Evolutionary conservation across 2,888 invertebrate genomes (phyloP).

Genomic region (Plebejus melissa): DNA sequence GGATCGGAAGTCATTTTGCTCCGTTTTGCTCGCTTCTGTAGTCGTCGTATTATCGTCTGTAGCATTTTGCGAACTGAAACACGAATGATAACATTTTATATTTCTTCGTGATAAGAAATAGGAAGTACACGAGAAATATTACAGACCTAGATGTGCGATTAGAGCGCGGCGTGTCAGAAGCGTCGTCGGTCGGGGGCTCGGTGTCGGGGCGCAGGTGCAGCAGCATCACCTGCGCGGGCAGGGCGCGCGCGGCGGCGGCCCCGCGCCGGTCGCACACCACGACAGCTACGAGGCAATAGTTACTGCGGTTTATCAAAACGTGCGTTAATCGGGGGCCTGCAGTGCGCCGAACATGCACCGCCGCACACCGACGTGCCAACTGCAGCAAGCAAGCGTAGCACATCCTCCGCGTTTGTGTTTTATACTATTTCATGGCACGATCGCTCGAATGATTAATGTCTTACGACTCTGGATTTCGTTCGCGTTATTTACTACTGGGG

Average conservation of each 20-base stretch:
- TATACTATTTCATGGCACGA: not conserved
- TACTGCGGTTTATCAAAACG: constrained; percentile 26
- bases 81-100: not conserved
- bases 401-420: not conserved
- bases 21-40: not conserved
- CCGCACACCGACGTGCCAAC: not conserved
- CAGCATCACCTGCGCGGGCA: constrained; percentile 22
- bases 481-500: constrained; percentile 2
- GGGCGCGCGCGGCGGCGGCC: not conserved
- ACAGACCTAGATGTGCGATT: not conserved
- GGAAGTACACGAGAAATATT: not conserved
- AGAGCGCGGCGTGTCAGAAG: not conserved
- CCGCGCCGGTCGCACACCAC: constrained; percentile 18
- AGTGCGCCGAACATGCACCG: constrained; percentile 9
- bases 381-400: constrained; percentile 10
- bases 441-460: not conserved
- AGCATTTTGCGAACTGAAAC: constrained; percentile 10
- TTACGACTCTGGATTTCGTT: not conserved
- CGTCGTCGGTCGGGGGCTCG: not conserved
- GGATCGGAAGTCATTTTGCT: not conserved
- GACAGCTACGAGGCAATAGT: constrained; percentile 23
- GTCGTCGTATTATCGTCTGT: not conserved
- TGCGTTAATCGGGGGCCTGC: not conserved
- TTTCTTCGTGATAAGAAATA: not conserved
- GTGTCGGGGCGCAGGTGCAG: constrained; percentile 13